Percentiles rank a stretch among this genome's conserved stretches.
Conservation (phyloP, 2,113 vertebrate species). For the Thunnus thynnus region DNA sequence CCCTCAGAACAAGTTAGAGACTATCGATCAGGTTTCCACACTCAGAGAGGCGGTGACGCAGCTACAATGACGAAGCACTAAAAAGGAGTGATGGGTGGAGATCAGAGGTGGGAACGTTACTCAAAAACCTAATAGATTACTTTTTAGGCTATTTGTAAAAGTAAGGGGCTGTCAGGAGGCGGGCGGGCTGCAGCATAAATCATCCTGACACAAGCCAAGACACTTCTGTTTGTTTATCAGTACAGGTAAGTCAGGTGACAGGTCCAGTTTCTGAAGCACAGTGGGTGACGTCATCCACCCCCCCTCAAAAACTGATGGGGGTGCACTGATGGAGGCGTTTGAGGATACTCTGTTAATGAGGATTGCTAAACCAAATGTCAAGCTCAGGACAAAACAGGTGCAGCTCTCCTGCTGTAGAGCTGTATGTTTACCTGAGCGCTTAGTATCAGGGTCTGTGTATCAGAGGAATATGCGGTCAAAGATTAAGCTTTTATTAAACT, state of each 20-base stretch:
- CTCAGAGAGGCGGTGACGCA: slow-evolving; percentile 71
- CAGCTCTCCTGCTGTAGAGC: not conserved
- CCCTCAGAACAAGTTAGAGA: slow-evolving; percentile 25
- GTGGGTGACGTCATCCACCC: not conserved
- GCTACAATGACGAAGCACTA: slow-evolving; percentile 73
- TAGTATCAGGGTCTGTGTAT: not conserved
- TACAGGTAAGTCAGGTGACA: slow-evolving; percentile 24
- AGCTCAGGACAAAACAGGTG: slow-evolving; percentile 2
- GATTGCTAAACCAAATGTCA: not conserved
- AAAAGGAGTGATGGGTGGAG: slow-evolving; percentile 70
- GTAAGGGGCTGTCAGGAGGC: not conserved
- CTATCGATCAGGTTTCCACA: slow-evolving; percentile 54
- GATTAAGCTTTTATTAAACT: slow-evolving; percentile 1
- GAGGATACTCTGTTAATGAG: no score
- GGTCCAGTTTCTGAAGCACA: not conserved
- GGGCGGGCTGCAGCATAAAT: no score
- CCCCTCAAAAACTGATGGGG: not conserved
- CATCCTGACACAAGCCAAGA: no score
- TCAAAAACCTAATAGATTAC: not conserved
- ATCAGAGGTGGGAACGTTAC: slow-evolving; percentile 40
- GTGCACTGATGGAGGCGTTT: not conserved
- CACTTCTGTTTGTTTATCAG: not conserved
- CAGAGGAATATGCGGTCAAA: slow-evolving; percentile 8
- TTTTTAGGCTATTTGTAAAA: not conserved
- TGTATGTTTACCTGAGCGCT: not conserved